Evolutionary conservation across 2,888 invertebrate genomes (phyloP).

Genomic region (Sclerodermus sp.): DNA sequence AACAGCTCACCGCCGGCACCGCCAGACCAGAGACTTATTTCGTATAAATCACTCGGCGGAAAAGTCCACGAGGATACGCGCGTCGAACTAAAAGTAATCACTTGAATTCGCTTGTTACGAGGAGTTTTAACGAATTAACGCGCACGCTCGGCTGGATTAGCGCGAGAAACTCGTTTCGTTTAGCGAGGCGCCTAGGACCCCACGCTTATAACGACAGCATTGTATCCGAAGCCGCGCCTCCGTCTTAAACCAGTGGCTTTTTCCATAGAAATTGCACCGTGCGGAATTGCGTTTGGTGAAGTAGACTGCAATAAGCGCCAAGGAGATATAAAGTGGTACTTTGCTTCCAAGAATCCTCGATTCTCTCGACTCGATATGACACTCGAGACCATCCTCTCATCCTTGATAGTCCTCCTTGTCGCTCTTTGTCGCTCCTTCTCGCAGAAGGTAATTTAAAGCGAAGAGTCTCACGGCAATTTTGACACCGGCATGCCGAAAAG

Average conservation of each 20-base stretch:
- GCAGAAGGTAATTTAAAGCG: constrained; percentile 35
- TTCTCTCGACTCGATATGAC: constrained; percentile 41
- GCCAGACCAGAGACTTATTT: background rate
- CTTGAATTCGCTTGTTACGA: too few relatives aligned
- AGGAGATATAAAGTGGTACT: constrained; percentile 36
- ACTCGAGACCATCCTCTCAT: constrained; percentile 35
- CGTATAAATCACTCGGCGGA: background rate
- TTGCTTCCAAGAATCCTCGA: constrained; percentile 38
- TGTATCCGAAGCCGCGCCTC: background rate
- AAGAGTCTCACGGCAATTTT: constrained; percentile 34
- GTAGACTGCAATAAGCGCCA: constrained; percentile 23
- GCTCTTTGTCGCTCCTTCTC: constrained; percentile 10
- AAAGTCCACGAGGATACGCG: background rate
- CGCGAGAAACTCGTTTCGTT: background rate
- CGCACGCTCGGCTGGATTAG: too few relatives aligned
- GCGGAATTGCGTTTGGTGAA: constrained; percentile 29
- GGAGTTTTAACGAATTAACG: too few relatives aligned
- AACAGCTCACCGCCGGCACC: background rate
- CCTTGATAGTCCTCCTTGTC: constrained; percentile 29
- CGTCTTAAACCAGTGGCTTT: constrained; percentile 10
- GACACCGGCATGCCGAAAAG: constrained; percentile 33
- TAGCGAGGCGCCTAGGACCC: background rate
- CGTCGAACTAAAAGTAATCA: too few relatives aligned
- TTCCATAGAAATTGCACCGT: constrained; percentile 28
- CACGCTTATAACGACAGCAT: background rate